phyloP scores from a whole-genome alignment of 2,113 vertebrate genomes.

The Oncorhynchus masou region DNA sequence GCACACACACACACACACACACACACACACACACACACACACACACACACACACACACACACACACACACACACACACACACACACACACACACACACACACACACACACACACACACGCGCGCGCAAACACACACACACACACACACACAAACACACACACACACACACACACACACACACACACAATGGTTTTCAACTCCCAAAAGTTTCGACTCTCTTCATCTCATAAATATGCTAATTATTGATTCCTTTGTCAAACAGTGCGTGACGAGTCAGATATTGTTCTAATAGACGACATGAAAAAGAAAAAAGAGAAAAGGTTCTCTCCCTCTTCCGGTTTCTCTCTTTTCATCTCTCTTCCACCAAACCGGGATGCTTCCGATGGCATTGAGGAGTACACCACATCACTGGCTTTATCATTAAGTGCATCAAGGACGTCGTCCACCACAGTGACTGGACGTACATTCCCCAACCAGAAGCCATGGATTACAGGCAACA shows the following conservation, averaged over 20 bases:
- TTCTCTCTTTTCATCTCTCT: not conserved
- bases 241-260: slow-evolving; percentile 60
- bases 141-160: not conserved
- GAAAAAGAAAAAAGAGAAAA: slow-evolving; percentile 22
- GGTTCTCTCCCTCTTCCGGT: slow-evolving; percentile 8
- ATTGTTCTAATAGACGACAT: slow-evolving; percentile 62
- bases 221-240: slow-evolving; percentile 74
- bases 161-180: slow-evolving; percentile 32
- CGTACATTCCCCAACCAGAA: too few species aligned
- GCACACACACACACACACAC: not conserved
- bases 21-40: slow-evolving; percentile 6
- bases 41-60: not conserved
- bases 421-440: too few species aligned
- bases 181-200: slow-evolving; percentile 34
- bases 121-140: not conserved
- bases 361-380: not conserved
- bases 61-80: slow-evolving; percentile 20
- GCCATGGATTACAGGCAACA: too few species aligned
- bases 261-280: slow-evolving; percentile 63
- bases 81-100: slow-evolving; percentile 19
- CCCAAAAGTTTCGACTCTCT: slow-evolving; percentile 65
- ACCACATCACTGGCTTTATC: too few species aligned
- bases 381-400: too few species aligned
- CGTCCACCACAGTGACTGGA: too few species aligned
- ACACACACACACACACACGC: not conserved